Base-by-base conservation (phyloP, 2,797 vertebrate genomes). In the Parauchenoglanis ngamensis region DNA sequence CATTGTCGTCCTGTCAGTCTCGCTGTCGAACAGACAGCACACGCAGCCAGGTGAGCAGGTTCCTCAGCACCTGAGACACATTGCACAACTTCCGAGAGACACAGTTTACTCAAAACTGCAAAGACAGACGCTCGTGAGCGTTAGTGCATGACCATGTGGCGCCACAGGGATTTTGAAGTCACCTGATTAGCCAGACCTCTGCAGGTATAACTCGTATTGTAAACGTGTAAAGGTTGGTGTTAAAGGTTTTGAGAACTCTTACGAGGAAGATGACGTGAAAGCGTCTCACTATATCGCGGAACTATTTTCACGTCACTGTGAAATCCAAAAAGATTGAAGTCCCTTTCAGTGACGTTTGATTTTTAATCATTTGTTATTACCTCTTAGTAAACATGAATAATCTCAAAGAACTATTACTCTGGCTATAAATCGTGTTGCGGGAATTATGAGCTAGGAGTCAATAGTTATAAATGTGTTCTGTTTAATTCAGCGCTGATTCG, bases 31-130 rank as follows among this genome's bases (percentile, higher is more conserved):
- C 54, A 44, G 7, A n/a, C 78, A 54, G 23, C 52, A 44, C 79
- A 75, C 35, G 83, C 91, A 63, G 89, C 91, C 85, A 82, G 93
- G 92, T 92, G 92, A 94, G 95, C 94, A 93, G 94, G 94, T 95
- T 95, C 91, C 90, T 91, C 95, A 93, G 84, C 84, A 83, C 73
- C 79, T 28, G 61, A 61, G 65, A 8, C 72, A 31, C 68, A 57
- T 86, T 86, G 79, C 84, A 68, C 84, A 86, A 83, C 84, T 57
- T 6, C 44, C 28, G 19, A 84, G 82, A 85, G 83, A 57, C 65
- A 54, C 13, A 1, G 75, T 70, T 46, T 68, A 8, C 44, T 40
- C 44, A 67, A 65, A 76, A 83, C 70, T 65, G 86, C 86, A 21
- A 35, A 75, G 44, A 72, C 6, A 75, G 57, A 75, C 44, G n/a